Evolutionary conservation across 2,113 vertebrate species (phyloP), one percentile per base, ranked within the genome.

Genomic region (Hippocampus zosterae): DNA sequence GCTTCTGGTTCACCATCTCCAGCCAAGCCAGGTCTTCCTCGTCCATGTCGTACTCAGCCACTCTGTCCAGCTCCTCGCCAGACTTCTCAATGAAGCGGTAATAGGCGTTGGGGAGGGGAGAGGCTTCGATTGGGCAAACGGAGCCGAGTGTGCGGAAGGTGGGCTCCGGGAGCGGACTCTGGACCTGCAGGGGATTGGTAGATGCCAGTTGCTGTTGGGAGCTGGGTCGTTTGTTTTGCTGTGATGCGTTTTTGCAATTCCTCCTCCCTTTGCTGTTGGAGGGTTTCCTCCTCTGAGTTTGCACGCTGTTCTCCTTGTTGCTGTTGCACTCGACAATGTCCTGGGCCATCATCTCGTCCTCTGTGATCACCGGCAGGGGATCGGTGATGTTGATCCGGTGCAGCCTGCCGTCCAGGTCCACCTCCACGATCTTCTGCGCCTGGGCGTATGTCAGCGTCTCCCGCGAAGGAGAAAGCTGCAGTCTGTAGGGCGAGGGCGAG

Each of bases 41-140:
- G 4, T 99, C 97, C 95, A 99, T 97, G 90, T 99, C 97, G 7
- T 99, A 99, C 72, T 99, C 97, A 0, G 96, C 94, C 68, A 96
- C 94, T 0, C 85, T 92, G 8, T 97, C 95, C 1, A 95, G 90
- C 69, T 98, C 97, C 83, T 99, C 96, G 0, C 87, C 85, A 0
- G 94, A 92, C 76, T 94, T 95, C 63, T 99, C 96, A 0, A 96
- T 93, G 84, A 92, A 98, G 15, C 93, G 91, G 74, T 98, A 99
- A 73, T 97, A 97, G 9, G 94, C 92, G 0, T 92, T 72, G 0
- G 96, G 95, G 71, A 96, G 90, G 0, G 95, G 92, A 41, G 92
- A 81, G 0, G 92, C 95, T 15, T 94, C 94, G 0, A 90, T 79
- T 40, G 92, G 91, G 40, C 68, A 90, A 67, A 92, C 89, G 8